Conservation (phyloP, 2,797 vertebrate species). For the Poecilia picta region DNA sequence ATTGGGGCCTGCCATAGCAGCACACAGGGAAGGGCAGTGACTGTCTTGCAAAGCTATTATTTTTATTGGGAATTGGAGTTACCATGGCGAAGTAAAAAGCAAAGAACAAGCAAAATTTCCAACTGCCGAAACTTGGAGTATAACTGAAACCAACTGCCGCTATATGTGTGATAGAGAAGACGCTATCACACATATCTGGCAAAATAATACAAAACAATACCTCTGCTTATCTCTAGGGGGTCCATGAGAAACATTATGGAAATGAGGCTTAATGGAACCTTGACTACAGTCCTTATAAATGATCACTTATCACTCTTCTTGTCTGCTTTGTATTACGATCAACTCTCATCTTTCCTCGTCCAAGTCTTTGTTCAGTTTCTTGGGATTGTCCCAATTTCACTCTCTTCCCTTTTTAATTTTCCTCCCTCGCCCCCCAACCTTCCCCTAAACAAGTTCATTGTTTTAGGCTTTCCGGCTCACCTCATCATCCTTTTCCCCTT, state of each 20-base stretch:
- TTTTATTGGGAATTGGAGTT: no score
- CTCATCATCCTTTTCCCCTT: constrained; percentile 29
- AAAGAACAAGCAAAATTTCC: no score
- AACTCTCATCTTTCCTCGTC: constrained; percentile 12
- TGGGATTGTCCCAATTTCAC: constrained; percentile 20
- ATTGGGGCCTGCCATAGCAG: no score
- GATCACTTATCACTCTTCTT: constrained; percentile 34
- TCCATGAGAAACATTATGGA: constrained; percentile 76
- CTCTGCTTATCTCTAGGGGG: constrained; percentile 68
- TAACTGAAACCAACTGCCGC: no score
- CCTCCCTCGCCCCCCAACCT: constrained; percentile 16
- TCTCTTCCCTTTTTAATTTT: not conserved
- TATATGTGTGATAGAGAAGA: constrained; percentile 9
- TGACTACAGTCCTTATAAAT: constrained; percentile 41
- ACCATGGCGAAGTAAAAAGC: no score
- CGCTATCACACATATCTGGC: constrained; percentile 48
- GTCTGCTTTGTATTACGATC: constrained; percentile 6
- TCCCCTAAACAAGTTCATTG: constrained; percentile 16
- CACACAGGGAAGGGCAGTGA: no score
- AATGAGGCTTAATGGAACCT: constrained; percentile 75
- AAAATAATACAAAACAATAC: constrained; percentile 44
- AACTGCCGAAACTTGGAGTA: no score
- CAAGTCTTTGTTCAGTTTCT: constrained; percentile 21
- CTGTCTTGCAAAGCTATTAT: no score
- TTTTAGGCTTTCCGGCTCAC: constrained; percentile 23